These are phyloP conservation scores for Cinclus mexicanus DNA, from an alignment of 2,113 vertebrate species.

Conservation along the genomic window DNA sequence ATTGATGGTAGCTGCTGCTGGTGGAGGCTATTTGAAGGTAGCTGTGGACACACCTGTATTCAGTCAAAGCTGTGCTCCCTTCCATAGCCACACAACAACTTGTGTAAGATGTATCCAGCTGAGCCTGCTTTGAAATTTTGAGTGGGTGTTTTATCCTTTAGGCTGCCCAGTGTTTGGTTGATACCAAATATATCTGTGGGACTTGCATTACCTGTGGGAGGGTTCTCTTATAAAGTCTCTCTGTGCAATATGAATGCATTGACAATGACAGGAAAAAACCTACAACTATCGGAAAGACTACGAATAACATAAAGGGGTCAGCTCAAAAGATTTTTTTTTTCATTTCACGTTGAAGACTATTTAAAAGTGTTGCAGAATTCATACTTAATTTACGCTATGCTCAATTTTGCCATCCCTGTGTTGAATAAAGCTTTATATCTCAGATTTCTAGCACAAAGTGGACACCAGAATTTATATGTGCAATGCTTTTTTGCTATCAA, in stretches of 20 bases:
- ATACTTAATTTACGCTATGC: neutral
- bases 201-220: neutral
- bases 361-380: neutral
- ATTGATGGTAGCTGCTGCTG: neutral
- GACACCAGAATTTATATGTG: neutral
- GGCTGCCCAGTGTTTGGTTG: neutral
- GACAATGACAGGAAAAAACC: accelerated
- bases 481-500: neutral
- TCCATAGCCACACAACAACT: neutral
- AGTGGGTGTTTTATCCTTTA: neutral
- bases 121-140: neutral
- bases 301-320: neutral
- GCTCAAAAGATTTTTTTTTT: neutral
- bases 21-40: neutral
- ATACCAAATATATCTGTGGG: neutral
- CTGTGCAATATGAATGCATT: neutral
- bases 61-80: neutral
- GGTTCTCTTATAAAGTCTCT: neutral
- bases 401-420: neutral
- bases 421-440: neutral
- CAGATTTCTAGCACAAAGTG: neutral
- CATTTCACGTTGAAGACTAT: neutral
- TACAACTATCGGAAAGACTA: neutral
- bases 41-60: neutral
- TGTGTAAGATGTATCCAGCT: neutral